Evolutionary conservation across 2,888 invertebrate species (phyloP).

Genomic region (Eupithecia abbreviata): DNA sequence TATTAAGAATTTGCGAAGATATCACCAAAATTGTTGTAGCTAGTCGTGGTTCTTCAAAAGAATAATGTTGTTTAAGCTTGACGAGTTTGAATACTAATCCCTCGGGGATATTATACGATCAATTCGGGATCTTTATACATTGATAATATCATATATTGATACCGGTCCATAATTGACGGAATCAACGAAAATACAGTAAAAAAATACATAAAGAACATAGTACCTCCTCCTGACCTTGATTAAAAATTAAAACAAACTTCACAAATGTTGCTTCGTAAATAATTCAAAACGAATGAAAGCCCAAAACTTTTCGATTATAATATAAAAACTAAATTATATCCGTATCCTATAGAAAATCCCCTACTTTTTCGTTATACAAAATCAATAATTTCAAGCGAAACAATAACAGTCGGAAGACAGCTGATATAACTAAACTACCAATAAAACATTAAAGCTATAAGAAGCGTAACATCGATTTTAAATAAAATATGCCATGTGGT

Average conservation of each 20-base stretch:
- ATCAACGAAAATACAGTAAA: too few species aligned
- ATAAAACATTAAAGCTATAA: slow-evolving; percentile 17
- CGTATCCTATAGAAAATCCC: neutral
- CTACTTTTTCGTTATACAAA: neutral
- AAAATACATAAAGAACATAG: too few species aligned
- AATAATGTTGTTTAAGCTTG: too few species aligned
- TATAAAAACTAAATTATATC: neutral
- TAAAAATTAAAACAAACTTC: neutral
- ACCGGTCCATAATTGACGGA: too few species aligned
- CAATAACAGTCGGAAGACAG: slow-evolving; percentile 16
- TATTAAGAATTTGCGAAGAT: too few species aligned
- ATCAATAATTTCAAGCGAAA: slow-evolving; percentile 18
- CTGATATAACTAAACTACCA: slow-evolving; percentile 37
- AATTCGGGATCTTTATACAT: too few species aligned
- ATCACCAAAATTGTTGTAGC: too few species aligned
- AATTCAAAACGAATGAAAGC: neutral
- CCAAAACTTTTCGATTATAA: neutral
- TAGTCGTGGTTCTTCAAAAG: too few species aligned
- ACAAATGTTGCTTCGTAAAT: neutral
- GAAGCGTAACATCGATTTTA: slow-evolving; percentile 50
- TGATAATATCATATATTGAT: too few species aligned
- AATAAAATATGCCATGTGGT: slow-evolving; percentile 45
- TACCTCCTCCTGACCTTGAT: too few species aligned
- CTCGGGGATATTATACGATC: too few species aligned
- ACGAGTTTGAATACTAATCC: too few species aligned